These are phyloP conservation scores for Gymnodraco acuticeps DNA, from an alignment of 2,797 vertebrate species.

Conservation along the genomic window DNA sequence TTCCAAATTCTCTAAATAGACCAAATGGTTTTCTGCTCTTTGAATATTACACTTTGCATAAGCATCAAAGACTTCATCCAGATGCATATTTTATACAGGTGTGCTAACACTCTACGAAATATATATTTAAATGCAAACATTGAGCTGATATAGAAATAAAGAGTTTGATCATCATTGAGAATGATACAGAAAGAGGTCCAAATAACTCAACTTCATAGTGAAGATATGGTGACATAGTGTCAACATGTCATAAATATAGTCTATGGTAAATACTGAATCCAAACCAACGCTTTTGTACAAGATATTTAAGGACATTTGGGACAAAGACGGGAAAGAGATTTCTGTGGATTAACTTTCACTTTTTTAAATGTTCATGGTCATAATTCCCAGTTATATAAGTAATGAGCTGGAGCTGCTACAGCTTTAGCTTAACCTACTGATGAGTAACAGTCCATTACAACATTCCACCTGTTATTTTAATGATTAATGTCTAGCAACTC, in stretches of 20 bases:
- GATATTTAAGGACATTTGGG: too few species aligned
- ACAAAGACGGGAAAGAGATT: background rate
- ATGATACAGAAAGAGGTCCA: too few species aligned
- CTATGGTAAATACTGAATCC: background rate
- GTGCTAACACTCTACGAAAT: background rate
- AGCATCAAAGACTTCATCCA: background rate
- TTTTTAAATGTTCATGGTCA: background rate
- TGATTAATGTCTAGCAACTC: slow-evolving; percentile 26
- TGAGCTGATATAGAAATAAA: background rate
- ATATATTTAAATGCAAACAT: background rate
- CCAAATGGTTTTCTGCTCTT: background rate
- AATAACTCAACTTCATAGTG: too few species aligned
- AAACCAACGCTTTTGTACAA: background rate
- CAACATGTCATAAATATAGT: too few species aligned
- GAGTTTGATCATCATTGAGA: too few species aligned
- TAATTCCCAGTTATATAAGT: too few species aligned
- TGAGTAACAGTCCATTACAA: slow-evolving; percentile 1
- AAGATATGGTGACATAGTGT: background rate
- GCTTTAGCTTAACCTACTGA: slow-evolving; percentile 1
- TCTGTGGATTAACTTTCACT: slow-evolving; percentile 27
- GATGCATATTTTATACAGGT: background rate
- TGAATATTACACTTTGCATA: background rate
- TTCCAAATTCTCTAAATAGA: background rate
- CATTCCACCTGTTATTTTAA: slow-evolving; percentile 11
- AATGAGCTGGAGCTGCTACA: background rate